Percentiles rank a stretch among this genome's conserved stretches.
These are phyloP conservation scores for Sinosuthora webbiana DNA, from an alignment of 2,113 vertebrate species.

Conservation along the genomic window DNA sequence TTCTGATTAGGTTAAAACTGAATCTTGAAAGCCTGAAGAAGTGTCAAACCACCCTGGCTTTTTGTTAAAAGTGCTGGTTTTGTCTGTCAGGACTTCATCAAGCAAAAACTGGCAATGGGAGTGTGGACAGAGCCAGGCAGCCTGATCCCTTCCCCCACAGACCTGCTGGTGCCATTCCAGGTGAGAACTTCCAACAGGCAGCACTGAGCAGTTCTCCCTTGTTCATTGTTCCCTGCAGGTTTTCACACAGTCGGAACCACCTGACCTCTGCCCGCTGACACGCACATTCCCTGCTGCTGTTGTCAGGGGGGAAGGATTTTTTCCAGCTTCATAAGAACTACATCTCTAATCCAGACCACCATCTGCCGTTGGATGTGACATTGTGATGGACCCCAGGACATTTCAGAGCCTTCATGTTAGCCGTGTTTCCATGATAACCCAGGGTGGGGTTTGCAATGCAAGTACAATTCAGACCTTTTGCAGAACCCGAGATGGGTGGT, in stretches of 20 bases:
- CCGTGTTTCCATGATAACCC: conserved; percentile 51
- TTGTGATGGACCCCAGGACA: conserved; percentile 63
- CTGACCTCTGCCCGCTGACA: conserved; percentile 83
- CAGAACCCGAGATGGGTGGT: conserved; percentile 39
- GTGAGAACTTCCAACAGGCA: neutral
- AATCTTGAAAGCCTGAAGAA: neutral
- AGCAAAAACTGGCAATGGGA: neutral
- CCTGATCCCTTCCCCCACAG: accelerated
- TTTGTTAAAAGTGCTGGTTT: neutral
- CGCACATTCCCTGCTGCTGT: neutral
- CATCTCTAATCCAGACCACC: conserved; percentile 55
- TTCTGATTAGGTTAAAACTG: neutral
- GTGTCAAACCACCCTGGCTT: neutral
- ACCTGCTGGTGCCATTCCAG: accelerated
- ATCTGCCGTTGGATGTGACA: conserved; percentile 61
- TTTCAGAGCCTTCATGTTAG: conserved; percentile 60
- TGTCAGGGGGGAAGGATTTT: neutral
- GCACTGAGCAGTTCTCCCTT: accelerated
- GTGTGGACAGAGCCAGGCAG: neutral
- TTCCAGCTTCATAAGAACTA: conserved; percentile 36
- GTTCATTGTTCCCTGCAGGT: conserved; percentile 59
- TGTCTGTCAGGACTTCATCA: neutral
- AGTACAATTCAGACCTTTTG: conserved; percentile 64
- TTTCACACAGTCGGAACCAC: conserved; percentile 89
- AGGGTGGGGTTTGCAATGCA: conserved; percentile 51